Conservation (phyloP, 2,113 vertebrate genomes). For the Thinocorus orbignyianus region DNA sequence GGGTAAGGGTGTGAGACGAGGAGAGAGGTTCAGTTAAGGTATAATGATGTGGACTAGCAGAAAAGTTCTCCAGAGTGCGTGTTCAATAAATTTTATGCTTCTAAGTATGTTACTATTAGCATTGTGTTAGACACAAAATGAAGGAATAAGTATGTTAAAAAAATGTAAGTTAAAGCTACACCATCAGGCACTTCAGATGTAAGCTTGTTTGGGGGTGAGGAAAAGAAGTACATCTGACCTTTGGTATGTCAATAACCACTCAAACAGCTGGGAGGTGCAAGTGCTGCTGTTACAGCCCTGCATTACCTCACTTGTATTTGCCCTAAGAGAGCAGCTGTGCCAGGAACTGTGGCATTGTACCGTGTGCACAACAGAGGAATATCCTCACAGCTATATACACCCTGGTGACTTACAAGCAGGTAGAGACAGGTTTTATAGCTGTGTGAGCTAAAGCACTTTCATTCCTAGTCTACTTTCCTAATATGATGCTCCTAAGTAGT, state of each 20-base stretch:
- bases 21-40: neutral
- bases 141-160: neutral
- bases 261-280: neutral
- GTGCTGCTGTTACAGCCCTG: neutral
- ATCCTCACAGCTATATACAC: neutral
- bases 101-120: neutral
- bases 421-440: conserved; percentile 15
- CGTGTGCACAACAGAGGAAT: neutral
- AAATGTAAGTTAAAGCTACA: neutral
- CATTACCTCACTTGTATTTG: neutral
- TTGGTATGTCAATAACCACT: neutral
- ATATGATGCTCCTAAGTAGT: neutral
- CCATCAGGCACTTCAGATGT: neutral
- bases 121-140: neutral
- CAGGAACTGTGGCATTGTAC: neutral
- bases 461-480: neutral
- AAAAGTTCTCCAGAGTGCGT: neutral
- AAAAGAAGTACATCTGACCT: neutral
- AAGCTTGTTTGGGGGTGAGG: neutral
- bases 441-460: neutral
- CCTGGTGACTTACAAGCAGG: neutral
- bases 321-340: neutral
- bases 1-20: neutral
- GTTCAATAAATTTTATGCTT: neutral
- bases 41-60: neutral